Evolutionary conservation across 1,140 invertebrate species (phyloP).

Genomic region (Conus ventricosus): DNA sequence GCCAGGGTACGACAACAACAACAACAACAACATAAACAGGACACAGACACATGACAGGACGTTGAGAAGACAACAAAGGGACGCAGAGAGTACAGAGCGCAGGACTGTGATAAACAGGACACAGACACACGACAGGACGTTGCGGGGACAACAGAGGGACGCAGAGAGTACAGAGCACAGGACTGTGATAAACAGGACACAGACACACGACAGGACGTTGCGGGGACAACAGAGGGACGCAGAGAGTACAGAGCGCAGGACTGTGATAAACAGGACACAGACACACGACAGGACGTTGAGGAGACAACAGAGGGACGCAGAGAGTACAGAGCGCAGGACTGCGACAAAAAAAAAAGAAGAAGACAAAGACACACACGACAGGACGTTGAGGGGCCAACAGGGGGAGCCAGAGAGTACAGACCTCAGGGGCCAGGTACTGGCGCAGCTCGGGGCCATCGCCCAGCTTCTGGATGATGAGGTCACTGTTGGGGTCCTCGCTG

Average conservation of each 20-base stretch:
- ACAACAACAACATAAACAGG: too few species aligned
- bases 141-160: too few species aligned
- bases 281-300: too few species aligned
- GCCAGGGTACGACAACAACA: too few species aligned
- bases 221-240: too few species aligned
- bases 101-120: too few species aligned
- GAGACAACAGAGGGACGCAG: not conserved
- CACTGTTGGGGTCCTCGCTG: conserved; percentile 59
- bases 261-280: too few species aligned
- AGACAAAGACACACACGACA: not conserved
- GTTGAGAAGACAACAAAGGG: too few species aligned
- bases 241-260: too few species aligned
- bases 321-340: not conserved
- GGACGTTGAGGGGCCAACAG: not conserved
- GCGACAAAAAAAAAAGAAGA: not conserved
- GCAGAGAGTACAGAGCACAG: not conserved
- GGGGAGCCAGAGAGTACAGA: conserved; percentile 29
- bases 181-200: not conserved
- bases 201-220: not conserved
- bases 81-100: too few species aligned
- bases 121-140: too few species aligned
- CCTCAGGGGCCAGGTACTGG: conserved; percentile 63
- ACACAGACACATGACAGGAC: too few species aligned
- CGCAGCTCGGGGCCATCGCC: conserved; percentile 57
- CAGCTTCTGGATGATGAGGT: conserved; percentile 63